phyloP scores from a whole-genome alignment of 2,797 vertebrate species.

The Manis crassicaudata region DNA sequence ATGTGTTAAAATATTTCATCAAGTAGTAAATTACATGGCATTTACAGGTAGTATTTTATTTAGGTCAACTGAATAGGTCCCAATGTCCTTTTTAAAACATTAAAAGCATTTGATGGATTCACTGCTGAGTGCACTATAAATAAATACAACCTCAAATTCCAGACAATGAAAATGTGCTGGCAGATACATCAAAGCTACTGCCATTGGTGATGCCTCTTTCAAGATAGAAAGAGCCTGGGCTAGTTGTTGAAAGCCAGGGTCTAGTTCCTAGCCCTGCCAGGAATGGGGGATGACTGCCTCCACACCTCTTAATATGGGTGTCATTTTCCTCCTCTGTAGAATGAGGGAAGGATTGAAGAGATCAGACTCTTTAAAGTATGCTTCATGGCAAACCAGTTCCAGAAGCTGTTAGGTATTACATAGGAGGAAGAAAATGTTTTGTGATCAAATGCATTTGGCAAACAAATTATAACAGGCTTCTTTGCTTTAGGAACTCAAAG shows the following conservation, averaged over 20 bases:
- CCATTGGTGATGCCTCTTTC: not conserved
- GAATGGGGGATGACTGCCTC: not conserved
- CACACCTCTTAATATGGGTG: not conserved
- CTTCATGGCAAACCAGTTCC: not conserved
- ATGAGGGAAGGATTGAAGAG: not conserved
- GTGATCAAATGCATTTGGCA: not conserved
- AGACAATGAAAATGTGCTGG: conserved; percentile 40
- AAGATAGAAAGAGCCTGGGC: not conserved
- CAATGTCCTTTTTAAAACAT: conserved; percentile 52
- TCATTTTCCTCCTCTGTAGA: not conserved
- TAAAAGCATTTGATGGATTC: conserved; percentile 67
- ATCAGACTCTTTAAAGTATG: not conserved
- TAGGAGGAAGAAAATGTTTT: not conserved
- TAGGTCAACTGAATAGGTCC: conserved; percentile 59
- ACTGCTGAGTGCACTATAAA: conserved; percentile 57
- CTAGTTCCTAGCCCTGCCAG: not conserved
- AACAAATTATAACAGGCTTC: not conserved
- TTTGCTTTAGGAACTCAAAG: not conserved
- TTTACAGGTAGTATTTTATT: conserved; percentile 53
- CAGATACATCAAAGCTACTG: not conserved
- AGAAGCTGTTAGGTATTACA: not conserved
- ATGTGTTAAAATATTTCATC: conserved; percentile 44
- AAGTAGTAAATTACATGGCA: conserved; percentile 42
- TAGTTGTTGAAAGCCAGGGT: not conserved
- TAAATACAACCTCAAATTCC: conserved; percentile 54